These are phyloP conservation scores for Drosophila punjabiensis DNA, from an alignment of 1,140 invertebrate genomes.

Conservation along the genomic window DNA sequence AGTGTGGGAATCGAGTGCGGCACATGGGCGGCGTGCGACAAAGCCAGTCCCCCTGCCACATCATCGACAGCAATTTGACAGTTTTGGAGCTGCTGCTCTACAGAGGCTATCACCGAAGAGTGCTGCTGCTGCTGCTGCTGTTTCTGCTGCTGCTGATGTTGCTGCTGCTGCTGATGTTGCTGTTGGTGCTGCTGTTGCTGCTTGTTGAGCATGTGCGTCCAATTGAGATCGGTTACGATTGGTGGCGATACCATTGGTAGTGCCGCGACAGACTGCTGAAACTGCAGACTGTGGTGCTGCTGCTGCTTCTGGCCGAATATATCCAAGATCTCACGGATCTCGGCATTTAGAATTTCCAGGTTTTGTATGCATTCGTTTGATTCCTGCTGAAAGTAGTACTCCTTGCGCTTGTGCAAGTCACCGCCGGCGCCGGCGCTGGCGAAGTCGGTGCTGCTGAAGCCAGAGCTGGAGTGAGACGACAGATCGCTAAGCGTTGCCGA, in stretches of 20 bases:
- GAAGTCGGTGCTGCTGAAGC: slow-evolving; percentile 90
- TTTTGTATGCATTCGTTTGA: slow-evolving; percentile 90
- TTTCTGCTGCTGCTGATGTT: slow-evolving; percentile 7
- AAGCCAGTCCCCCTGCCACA: neutral
- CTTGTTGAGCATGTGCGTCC: slow-evolving; percentile 85
- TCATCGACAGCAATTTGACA: slow-evolving; percentile 10
- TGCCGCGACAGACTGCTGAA: slow-evolving; percentile 85
- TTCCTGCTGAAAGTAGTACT: slow-evolving; percentile 87
- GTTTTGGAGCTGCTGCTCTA: slow-evolving; percentile 11
- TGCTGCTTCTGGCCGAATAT: slow-evolving; percentile 88
- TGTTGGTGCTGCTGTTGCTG: slow-evolving; percentile 32
- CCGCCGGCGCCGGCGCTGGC: slow-evolving; percentile 87
- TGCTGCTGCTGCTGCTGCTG: slow-evolving; percentile 45
- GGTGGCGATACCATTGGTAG: slow-evolving; percentile 87
- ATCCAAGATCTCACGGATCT: slow-evolving; percentile 90
- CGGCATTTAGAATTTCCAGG: slow-evolving; percentile 89
- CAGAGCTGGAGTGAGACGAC: slow-evolving; percentile 89
- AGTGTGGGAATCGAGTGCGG: slow-evolving; percentile 86
- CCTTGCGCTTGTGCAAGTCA: slow-evolving; percentile 84
- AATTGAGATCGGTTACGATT: slow-evolving; percentile 86
- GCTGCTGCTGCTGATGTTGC: slow-evolving; percentile 17
- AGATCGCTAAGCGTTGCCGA: slow-evolving; percentile 88
- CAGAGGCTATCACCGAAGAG: slow-evolving; percentile 13
- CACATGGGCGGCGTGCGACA: neutral
- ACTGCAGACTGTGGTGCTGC: slow-evolving; percentile 66